These are phyloP conservation scores for Acanthaster planci DNA, from an alignment of 35 echinoderm and acorn worm genomes.

Conservation along the genomic window DNA sequence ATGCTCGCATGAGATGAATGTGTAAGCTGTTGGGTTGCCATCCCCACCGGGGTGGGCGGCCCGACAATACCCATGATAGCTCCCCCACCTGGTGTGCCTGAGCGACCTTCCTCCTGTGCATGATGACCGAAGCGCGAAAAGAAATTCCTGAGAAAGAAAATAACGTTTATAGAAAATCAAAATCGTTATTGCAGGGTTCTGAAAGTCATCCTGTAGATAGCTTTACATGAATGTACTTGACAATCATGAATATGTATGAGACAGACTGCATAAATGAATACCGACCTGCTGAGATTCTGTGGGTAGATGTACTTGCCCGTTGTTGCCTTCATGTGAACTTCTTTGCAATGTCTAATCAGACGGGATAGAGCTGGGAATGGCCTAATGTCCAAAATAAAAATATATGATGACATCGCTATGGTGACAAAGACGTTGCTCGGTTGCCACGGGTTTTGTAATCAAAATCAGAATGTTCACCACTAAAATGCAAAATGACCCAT, in stretches of 20 bases:
- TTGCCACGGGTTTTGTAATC: too few relatives aligned
- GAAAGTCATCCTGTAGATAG: too few relatives aligned
- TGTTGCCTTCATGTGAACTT: conserved; percentile 81
- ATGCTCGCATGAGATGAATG: conserved; percentile 38
- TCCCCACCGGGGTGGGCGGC: conserved; percentile 93
- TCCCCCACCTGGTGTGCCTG: conserved; percentile 60
- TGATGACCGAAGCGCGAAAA: conserved; percentile 62
- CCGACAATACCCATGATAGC: conserved; percentile 99
- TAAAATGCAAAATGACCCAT: too few relatives aligned
- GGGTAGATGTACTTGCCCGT: conserved; percentile 70
- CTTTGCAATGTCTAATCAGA: conserved; percentile 89
- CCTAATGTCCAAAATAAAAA: conserved; percentile 41
- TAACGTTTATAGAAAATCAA: neutral
- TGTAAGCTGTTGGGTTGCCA: conserved; percentile 83
- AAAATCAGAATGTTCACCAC: too few relatives aligned
- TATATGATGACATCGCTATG: too few relatives aligned
- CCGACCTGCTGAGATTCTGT: conserved; percentile 81
- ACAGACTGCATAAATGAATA: neutral
- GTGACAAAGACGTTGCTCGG: too few relatives aligned
- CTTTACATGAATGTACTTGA: too few relatives aligned
- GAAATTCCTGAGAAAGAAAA: conserved; percentile 70
- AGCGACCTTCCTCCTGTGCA: conserved; percentile 28
- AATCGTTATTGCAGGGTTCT: too few relatives aligned
- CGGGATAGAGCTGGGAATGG: conserved; percentile 78
- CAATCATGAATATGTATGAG: too few relatives aligned